These are phyloP conservation scores for Lycopodina hypogea DNA, from an alignment of 37 sponge, comb jelly and placozoan genomes.

Conservation along the genomic window DNA sequence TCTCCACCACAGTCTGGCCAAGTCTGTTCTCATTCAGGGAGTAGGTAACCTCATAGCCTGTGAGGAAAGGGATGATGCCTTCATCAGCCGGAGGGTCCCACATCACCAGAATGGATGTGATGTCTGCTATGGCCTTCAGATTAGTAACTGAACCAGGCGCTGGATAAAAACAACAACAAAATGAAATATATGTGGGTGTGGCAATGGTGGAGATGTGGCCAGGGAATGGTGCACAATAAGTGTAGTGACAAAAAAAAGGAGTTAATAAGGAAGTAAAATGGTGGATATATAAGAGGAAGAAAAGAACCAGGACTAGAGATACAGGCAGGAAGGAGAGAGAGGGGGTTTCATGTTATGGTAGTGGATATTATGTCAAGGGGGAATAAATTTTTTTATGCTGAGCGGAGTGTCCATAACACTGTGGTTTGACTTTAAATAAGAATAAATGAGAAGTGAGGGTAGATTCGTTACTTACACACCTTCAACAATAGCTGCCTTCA, in stretches of 20 bases:
- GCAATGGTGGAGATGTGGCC: background rate
- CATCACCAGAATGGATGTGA: constrained; percentile 11
- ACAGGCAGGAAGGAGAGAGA: too few species aligned
- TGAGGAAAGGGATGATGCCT: constrained; percentile 9
- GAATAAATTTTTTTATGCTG: too few species aligned
- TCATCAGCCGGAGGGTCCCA: constrained; percentile 31
- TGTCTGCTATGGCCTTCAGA: constrained; percentile 4
- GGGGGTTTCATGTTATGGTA: too few species aligned
- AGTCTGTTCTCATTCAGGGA: background rate
- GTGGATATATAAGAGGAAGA: too few species aligned
- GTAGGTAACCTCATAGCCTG: constrained; percentile 20
- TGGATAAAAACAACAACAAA: background rate
- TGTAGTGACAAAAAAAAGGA: background rate
- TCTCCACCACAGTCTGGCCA: background rate
- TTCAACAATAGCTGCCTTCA: constrained; percentile 8
- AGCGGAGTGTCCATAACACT: too few species aligned
- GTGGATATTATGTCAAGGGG: too few species aligned
- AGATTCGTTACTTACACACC: constrained; percentile 11
- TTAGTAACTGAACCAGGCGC: constrained; percentile 23
- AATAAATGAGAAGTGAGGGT: too few species aligned
- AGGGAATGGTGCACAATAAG: background rate
- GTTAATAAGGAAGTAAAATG: too few species aligned
- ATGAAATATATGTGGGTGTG: too few species aligned
- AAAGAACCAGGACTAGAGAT: too few species aligned
- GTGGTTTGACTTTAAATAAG: too few species aligned